Percentiles rank a stretch among this genome's conserved stretches.
phyloP scores from a whole-genome alignment of 2,797 vertebrate genomes.

The Triplophysa bombifrons region DNA sequence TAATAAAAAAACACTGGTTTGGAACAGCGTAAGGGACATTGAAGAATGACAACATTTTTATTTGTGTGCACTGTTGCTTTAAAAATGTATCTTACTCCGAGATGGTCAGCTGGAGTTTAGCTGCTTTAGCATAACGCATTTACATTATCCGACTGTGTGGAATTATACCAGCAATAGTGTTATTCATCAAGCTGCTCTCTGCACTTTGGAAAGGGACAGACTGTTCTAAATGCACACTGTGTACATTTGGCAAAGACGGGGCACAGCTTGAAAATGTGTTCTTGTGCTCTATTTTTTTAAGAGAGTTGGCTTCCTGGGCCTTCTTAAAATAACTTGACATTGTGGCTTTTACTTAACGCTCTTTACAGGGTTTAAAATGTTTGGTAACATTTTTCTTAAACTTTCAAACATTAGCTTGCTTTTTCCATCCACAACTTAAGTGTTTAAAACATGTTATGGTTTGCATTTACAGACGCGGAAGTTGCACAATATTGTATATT shows the following conservation, averaged over 20 bases:
- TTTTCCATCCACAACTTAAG: slow-evolving; percentile 8
- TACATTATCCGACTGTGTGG: slow-evolving; percentile 17
- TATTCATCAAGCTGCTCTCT: slow-evolving; percentile 20
- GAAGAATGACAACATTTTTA: not conserved
- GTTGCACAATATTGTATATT: slow-evolving; percentile 69
- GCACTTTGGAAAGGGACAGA: slow-evolving; percentile 1
- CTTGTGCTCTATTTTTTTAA: slow-evolving; percentile 10
- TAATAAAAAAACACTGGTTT: not conserved
- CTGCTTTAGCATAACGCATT: slow-evolving; percentile 3
- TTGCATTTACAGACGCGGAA: slow-evolving; percentile 65
- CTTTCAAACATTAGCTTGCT: slow-evolving; percentile 6
- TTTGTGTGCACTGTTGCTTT: slow-evolving; percentile 12
- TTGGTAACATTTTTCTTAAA: slow-evolving; percentile 4
- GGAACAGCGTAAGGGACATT: not conserved
- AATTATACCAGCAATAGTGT: slow-evolving; percentile 68
- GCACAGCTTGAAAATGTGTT: slow-evolving; percentile 30
- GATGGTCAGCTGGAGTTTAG: not conserved
- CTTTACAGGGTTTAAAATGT: slow-evolving; percentile 36
- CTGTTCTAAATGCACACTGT: slow-evolving; percentile 26
- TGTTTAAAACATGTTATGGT: slow-evolving; percentile 45
- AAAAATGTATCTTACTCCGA: not conserved
- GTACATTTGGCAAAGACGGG: slow-evolving; percentile 38
- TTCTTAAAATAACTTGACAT: slow-evolving; percentile 4
- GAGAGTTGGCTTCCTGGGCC: not conserved
- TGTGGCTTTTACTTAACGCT: slow-evolving; percentile 9